Evolutionary conservation across 2,797 vertebrate genomes (phyloP), one percentile per base, ranked within the genome.

Genomic region (Orestias chungarensis): DNA sequence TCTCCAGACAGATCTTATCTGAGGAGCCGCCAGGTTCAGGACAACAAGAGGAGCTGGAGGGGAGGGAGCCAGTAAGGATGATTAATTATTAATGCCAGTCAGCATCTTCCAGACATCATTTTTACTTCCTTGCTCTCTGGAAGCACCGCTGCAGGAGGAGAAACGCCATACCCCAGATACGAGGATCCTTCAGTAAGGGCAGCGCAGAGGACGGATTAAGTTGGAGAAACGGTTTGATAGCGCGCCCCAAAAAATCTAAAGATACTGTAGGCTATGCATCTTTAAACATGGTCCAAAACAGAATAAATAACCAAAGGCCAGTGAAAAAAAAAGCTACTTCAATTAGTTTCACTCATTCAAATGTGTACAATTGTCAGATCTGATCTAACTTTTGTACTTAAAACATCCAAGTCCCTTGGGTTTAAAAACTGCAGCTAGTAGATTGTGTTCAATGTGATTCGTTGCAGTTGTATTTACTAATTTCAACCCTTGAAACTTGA

Each of bases 31-130:
- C 76, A 23, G 74, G 83, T 71, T 62, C 73, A 65, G 76, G 86
- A 85, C 78, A 77, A 76, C 57, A 64, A 79, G 82, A 77, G 80
- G 68, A 89, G 81, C 83, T 54, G 75, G 80, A 84, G 72, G 81
- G 87, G 84, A 81, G 80, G 87, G 82, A 81, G 73, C 69, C 3
- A 74, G 84, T 64, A 64, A 79, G 71, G 86, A 85, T 75, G 87
- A 91, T 95, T 90, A 84, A 93, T 93, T 90, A 93, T 93, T 91
- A 87, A 94, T 83, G 85, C 79, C 81, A 84, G 83, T 81, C 78
- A 69, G 82, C 88, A 78, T 90, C 88, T 89, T 84, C 84, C 89
- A 91, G 90, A 90, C 89, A 87, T 91, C 69, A 73, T 85, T 88
- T 90, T 87, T 78, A 87, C 82, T 74, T 81, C 64, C 79, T 68